Base-by-base conservation (phyloP, 2,113 vertebrate genomes). In the Stictonetta naevosa region DNA sequence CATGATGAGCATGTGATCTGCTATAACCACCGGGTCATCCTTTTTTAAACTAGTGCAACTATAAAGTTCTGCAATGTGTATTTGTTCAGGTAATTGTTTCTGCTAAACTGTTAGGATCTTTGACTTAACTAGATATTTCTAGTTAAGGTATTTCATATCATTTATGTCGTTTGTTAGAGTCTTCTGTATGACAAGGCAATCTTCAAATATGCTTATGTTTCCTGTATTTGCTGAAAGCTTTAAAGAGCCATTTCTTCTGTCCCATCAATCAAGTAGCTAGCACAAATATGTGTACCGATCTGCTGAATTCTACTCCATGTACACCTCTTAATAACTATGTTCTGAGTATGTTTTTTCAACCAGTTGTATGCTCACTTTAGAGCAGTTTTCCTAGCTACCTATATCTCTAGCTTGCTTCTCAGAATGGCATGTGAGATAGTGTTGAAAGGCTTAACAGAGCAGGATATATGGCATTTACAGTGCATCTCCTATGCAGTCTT, bases 31-130 rank as follows among this genome's bases (percentile, higher is more conserved):
- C 7, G 4, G 50, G 22, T 44, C 7, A 5, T 62, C 42, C 19
- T 21, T 42, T 73, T 63, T 26, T 52, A 13, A 69, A 38, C 6
- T 66, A 18, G 22, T 55, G 6, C 33, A 29, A 23, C 48, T 74
- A 15, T 74, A 22, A 26, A 19, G 26, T 48, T 82, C 38, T 77
- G 8, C 42, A 53, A 0, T 10, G 15, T 69, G 5, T 34, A 16
- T 64, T 46, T 83, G 3, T n/a, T 83, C 36, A 50, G 58, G 56
- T 83, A 46, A 63, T 69, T 52, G 3, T 62, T 92, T 55, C 58
- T 80, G 42, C 26, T 46, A 25, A 76, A 25, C 9, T 19, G 21
- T 21, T 0, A 0, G 21, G 7, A 15, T 60, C 19, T 58, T 60
- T 34, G 25, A 25, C 33, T 42, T 31, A 64, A 29, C 18, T 40